Evolutionary conservation across 2,888 invertebrate genomes (phyloP).

Genomic region (Orthosia gracilis): DNA sequence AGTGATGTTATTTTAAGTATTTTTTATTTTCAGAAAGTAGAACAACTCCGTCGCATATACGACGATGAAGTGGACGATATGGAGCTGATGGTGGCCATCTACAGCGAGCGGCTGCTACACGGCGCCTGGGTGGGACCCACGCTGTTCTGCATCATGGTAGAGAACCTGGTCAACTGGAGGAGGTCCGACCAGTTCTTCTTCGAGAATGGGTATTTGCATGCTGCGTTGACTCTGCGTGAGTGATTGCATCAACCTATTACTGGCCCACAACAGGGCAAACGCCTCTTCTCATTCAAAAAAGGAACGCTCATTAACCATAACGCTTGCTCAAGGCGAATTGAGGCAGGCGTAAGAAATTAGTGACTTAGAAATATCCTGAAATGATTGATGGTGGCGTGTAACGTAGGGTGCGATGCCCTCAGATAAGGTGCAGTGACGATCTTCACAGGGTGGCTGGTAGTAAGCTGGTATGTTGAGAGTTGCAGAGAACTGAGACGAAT

Average conservation of each 20-base stretch:
- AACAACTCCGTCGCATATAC: constrained; percentile 69
- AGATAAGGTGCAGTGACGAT: neutral
- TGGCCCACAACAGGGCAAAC: too few species aligned
- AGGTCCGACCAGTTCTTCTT: constrained; percentile 72
- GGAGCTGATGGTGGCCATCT: constrained; percentile 73
- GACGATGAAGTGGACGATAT: constrained; percentile 70
- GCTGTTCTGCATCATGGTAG: constrained; percentile 72
- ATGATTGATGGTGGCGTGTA: neutral
- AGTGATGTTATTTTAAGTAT: too few species aligned
- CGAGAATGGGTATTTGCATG: constrained; percentile 68
- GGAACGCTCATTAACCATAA: too few species aligned
- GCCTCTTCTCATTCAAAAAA: too few species aligned
- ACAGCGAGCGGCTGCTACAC: constrained; percentile 67
- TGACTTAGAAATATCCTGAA: neutral
- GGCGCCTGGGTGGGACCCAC: constrained; percentile 68
- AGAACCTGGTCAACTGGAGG: constrained; percentile 71
- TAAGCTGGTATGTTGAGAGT: neutral
- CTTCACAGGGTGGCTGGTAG: neutral
- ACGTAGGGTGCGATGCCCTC: neutral
- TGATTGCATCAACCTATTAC: too few species aligned
- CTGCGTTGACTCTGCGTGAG: constrained; percentile 69
- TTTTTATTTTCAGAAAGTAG: constrained; percentile 66
- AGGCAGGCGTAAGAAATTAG: too few species aligned
- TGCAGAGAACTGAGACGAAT: neutral
- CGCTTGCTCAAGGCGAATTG: too few species aligned